Evolutionary conservation across 2,888 invertebrate genomes (phyloP).

Genomic region (Sepiola atlantica): DNA sequence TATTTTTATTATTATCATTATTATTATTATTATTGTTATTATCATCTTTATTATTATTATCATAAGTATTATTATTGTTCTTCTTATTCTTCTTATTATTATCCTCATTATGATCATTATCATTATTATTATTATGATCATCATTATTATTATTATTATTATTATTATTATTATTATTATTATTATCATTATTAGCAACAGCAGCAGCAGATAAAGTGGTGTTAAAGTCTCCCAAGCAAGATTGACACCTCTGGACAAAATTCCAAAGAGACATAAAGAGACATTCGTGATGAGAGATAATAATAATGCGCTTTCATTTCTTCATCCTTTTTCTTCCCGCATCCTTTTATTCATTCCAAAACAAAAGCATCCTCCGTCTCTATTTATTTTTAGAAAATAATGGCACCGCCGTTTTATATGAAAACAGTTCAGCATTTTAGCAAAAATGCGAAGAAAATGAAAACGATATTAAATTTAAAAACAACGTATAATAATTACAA

Average conservation of each 20-base stretch:
- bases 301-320: neutral
- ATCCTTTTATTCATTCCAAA: neutral
- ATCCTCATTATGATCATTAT: too few relatives aligned
- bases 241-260: conserved; percentile 8
- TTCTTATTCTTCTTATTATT: too few relatives aligned
- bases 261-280: neutral
- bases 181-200: too few relatives aligned
- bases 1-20: too few relatives aligned
- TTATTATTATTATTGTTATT: too few relatives aligned
- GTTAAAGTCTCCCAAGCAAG: neutral
- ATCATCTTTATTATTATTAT: too few relatives aligned
- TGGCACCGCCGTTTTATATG: neutral
- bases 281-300: neutral
- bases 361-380: neutral
- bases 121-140: too few relatives aligned
- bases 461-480: neutral
- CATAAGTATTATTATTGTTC: too few relatives aligned
- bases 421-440: neutral
- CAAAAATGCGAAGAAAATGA: neutral
- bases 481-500: too few relatives aligned
- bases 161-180: too few relatives aligned
- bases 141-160: too few relatives aligned
- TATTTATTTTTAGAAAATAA: neutral
- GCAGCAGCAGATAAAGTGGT: neutral
- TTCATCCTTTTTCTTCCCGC: neutral